Evolutionary conservation across 35 echinoderm and acorn worm genomes (phyloP).

Genomic region (Diadema setosum): DNA sequence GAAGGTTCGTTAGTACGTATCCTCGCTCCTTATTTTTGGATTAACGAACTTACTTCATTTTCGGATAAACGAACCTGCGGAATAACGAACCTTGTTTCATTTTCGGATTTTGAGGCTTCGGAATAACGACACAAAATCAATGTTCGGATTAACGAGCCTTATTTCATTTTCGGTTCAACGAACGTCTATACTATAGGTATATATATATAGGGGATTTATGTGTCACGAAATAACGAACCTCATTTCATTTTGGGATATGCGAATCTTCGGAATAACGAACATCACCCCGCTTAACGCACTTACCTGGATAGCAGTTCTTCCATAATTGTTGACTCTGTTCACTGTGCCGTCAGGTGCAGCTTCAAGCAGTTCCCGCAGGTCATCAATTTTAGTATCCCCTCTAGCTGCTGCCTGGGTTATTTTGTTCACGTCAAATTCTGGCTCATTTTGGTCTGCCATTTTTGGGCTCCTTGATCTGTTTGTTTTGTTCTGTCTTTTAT

Average conservation of each 20-base stretch:
- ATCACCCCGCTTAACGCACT: not conserved
- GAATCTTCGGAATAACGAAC: too few species aligned
- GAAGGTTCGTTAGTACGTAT: too few species aligned
- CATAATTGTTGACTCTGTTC: conserved; percentile 43
- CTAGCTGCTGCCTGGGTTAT: conserved; percentile 37
- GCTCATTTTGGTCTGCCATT: not conserved
- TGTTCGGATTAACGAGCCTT: too few species aligned
- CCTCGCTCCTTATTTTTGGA: not conserved
- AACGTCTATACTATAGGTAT: too few species aligned
- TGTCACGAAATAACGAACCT: not conserved
- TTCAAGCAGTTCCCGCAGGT: not conserved
- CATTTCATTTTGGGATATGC: too few species aligned
- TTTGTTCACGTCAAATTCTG: not conserved
- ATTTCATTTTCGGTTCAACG: too few species aligned
- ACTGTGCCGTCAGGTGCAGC: not conserved
- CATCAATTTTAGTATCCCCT: not conserved
- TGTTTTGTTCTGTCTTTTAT: too few species aligned
- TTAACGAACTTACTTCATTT: too few species aligned
- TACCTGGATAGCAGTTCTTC: conserved; percentile 59
- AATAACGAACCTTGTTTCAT: not conserved
- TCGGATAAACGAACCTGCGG: not conserved
- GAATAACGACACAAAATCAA: not conserved
- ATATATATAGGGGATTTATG: too few species aligned
- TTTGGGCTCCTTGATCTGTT: too few species aligned
- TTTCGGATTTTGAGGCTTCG: not conserved